Conservation (phyloP, 2,888 invertebrate genomes). For the Dugesia japonica region DNA sequence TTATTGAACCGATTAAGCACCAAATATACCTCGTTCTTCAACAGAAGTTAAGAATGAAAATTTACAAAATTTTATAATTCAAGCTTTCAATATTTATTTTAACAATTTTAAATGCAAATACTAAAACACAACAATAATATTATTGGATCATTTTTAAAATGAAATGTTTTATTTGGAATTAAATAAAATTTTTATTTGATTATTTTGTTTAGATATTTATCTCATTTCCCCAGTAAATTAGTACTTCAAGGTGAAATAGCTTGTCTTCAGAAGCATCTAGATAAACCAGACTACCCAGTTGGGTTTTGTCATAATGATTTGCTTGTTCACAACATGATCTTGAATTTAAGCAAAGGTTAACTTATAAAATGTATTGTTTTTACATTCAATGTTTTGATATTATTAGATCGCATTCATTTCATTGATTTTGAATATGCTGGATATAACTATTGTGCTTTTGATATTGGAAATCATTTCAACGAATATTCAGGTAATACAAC, state of each 20-base stretch:
- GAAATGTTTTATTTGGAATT: too few relatives aligned
- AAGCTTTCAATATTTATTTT: too few relatives aligned
- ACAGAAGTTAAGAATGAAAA: too few relatives aligned
- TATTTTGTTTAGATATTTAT: slow-evolving; percentile 35
- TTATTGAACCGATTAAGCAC: too few relatives aligned
- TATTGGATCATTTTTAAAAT: too few relatives aligned
- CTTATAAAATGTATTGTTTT: too few relatives aligned
- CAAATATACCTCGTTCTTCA: too few relatives aligned
- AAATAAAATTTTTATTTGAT: too few relatives aligned
- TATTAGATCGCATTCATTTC: slow-evolving; percentile 29
- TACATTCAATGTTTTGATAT: too few relatives aligned
- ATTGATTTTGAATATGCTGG: slow-evolving; percentile 81
- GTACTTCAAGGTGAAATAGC: slow-evolving; percentile 40
- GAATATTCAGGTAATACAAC: slow-evolving; percentile 63
- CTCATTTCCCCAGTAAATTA: slow-evolving; percentile 54
- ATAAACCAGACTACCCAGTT: slow-evolving; percentile 54
- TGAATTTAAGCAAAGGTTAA: slow-evolving; percentile 54
- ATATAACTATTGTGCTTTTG: slow-evolving; percentile 79
- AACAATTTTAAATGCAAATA: too few relatives aligned
- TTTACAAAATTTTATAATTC: too few relatives aligned
- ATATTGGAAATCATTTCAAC: slow-evolving; percentile 91
- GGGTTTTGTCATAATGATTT: slow-evolving; percentile 95
- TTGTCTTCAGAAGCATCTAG: slow-evolving; percentile 59
- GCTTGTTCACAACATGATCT: slow-evolving; percentile 77
- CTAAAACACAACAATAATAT: too few relatives aligned